A percentile compares a stretch with the other conserved stretches of the same genome.
Conservation (phyloP, 2,113 vertebrate species). For the Trogon melanurus region DNA sequence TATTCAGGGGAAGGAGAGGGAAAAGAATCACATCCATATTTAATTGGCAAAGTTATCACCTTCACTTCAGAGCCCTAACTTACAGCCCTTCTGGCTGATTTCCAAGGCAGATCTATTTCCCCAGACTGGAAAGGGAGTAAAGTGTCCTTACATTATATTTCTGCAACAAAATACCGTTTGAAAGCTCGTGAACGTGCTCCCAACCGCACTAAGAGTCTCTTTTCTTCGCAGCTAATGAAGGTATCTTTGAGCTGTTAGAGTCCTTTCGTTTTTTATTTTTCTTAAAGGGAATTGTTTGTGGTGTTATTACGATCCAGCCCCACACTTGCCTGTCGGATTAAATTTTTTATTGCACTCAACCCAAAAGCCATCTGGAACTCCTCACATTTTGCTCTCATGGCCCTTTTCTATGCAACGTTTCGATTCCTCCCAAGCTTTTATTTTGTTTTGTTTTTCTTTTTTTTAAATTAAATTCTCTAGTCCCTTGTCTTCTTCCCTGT, state of each 20-base stretch:
- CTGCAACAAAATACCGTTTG: constrained; percentile 33
- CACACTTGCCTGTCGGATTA: constrained; percentile 71
- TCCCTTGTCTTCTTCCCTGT: fast-evolving
- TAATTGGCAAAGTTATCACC: constrained; percentile 72
- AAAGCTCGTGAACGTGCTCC: not conserved
- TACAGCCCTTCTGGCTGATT: constrained; percentile 10
- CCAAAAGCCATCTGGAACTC: constrained; percentile 77
- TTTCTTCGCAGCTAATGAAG: constrained; percentile 18
- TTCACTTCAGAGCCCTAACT: constrained; percentile 50
- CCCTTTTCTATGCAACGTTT: fast-evolving
- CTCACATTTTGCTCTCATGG: not conserved
- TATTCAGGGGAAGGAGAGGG: not conserved
- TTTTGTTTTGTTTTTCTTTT: not conserved
- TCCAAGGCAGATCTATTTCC: constrained; percentile 56
- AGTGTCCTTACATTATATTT: constrained; percentile 30
- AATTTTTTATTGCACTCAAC: constrained; percentile 71
- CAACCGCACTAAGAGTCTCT: not conserved
- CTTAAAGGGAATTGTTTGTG: constrained; percentile 20
- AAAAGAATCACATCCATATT: constrained; percentile 37
- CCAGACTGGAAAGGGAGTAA: constrained; percentile 4
- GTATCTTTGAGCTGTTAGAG: constrained; percentile 36
- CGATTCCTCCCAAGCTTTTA: constrained; percentile 15
- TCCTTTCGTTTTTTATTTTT: not conserved
- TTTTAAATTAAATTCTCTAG: no score
- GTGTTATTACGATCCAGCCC: constrained; percentile 56